These are phyloP conservation scores for Holocentrus rufus DNA, from an alignment of 2,797 vertebrate genomes.

Conservation along the genomic window DNA sequence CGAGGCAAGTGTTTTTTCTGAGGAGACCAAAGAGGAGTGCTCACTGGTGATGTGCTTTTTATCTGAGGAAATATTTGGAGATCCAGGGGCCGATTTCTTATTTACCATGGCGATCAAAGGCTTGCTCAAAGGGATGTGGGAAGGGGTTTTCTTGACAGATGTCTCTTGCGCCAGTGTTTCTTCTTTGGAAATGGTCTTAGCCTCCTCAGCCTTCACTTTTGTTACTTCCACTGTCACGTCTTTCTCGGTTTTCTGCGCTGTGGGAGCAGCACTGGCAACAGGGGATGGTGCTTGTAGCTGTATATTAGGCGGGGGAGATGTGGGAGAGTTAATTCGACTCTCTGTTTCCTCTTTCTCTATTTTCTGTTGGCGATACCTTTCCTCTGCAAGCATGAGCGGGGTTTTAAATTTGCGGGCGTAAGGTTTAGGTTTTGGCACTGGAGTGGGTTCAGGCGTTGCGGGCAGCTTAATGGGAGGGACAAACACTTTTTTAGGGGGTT, in stretches of 20 bases:
- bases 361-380: slow-evolving; percentile 87
- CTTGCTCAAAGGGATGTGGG: slow-evolving; percentile 75
- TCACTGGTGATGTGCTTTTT: slow-evolving; percentile 60
- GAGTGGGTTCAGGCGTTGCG: slow-evolving; percentile 74
- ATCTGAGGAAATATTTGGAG: slow-evolving; percentile 58
- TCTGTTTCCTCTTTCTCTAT: slow-evolving; percentile 80
- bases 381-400: slow-evolving; percentile 94
- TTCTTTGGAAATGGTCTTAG: slow-evolving; percentile 50
- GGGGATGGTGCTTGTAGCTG: slow-evolving; percentile 23
- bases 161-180: slow-evolving; percentile 40
- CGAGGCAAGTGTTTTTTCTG: slow-evolving; percentile 49
- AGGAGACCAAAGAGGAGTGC: slow-evolving; percentile 14
- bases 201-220: slow-evolving; percentile 53
- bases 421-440: slow-evolving; percentile 73
- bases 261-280: slow-evolving; percentile 16
- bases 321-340: slow-evolving; percentile 73
- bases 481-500: slow-evolving; percentile 72
- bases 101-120: slow-evolving; percentile 69
- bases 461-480: slow-evolving; percentile 84
- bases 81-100: slow-evolving; percentile 70
- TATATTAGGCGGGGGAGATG: slow-evolving; percentile 60
- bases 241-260: slow-evolving; percentile 39
- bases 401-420: slow-evolving; percentile 92
- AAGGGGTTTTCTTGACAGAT: slow-evolving; percentile 58
- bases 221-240: slow-evolving; percentile 36